phyloP scores from a whole-genome alignment of 2,888 invertebrate species.

The Boloria euphrosyne region DNA sequence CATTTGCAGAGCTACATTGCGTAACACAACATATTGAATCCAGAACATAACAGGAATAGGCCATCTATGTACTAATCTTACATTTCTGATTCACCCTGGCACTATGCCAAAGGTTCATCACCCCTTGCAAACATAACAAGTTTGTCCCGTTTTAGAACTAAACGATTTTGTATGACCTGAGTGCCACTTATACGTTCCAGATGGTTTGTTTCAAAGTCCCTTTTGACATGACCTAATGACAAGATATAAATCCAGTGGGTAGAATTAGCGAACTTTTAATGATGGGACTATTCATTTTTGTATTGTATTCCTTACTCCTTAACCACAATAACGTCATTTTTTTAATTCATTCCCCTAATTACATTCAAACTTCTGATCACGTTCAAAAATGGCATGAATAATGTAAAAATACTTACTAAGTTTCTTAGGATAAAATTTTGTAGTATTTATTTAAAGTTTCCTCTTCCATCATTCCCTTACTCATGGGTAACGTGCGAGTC shows the following conservation, averaged over 20 bases:
- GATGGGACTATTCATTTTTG: neutral
- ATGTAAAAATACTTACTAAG: too few species aligned
- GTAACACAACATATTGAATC: slow-evolving; percentile 35
- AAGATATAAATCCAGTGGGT: neutral
- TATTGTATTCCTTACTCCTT: too few species aligned
- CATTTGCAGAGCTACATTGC: slow-evolving; percentile 20
- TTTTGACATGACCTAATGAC: slow-evolving; percentile 11
- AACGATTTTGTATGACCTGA: slow-evolving; percentile 50
- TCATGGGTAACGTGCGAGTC: too few species aligned
- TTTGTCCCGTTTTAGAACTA: slow-evolving; percentile 66
- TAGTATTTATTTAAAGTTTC: too few species aligned
- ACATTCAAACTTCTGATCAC: too few species aligned
- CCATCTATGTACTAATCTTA: slow-evolving; percentile 7
- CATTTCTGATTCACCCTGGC: slow-evolving; percentile 52
- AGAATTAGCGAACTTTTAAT: neutral
- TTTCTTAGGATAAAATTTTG: too few species aligned
- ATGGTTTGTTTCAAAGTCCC: slow-evolving; percentile 9
- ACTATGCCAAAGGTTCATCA: slow-evolving; percentile 54
- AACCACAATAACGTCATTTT: too few species aligned
- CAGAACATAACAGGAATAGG: slow-evolving; percentile 25
- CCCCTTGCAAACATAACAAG: slow-evolving; percentile 35
- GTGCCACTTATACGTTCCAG: slow-evolving; percentile 44
- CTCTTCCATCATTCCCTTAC: too few species aligned
- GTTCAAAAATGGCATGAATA: too few species aligned
- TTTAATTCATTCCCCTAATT: too few species aligned